Base-by-base conservation (phyloP, 2,888 invertebrate genomes). In the Caenorhabditis sp. region DNA sequence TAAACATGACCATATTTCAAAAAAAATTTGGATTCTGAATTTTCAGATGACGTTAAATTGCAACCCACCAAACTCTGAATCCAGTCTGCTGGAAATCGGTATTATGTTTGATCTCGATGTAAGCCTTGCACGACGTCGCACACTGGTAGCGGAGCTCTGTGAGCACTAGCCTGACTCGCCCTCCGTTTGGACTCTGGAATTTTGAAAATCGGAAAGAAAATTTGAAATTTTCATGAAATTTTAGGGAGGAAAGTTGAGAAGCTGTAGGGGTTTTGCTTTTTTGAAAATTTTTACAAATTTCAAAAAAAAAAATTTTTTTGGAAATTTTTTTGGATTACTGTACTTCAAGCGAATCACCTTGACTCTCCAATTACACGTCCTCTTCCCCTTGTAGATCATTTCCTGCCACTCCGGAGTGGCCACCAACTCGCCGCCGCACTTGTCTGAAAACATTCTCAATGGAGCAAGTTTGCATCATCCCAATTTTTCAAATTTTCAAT, bases 71-170 rank as follows among this genome's bases (percentile, higher is more conserved):
- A 61, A 85, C 85, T 70, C 91, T 84, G 76, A 91, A 91, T 10
- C 91, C 91, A 41, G 90, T 90, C 72, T 90, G 90, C 70, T 91
- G 91, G 73, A 90, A 90, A 73, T 91, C 91, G 44, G 86, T 88
- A 59, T 89, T 91, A 69, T 87, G 84, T 80, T 91, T 91, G 19
- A 91, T 84, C 68, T 91, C 91, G 38, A 91, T 88, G 79, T 84
- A 91, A 7, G 89, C 87, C 44, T 89, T 87, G 79, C 91, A 91
- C 0, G 90, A 88, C 16, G 86, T 76, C 10, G 89, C 88, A 79
- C 91, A 91, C 16, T 88, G 87, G 68, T 89, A 91, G 16, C 85
- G 79, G 2, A 88, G 86, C 31, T 87, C 87, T 31, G 87, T 88
- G 19, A 91, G 68, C 41, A 90, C 89, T 28, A 91, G 58, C 16